A percentile compares a stretch with the other conserved stretches of the same genome.
Conservation (phyloP, 2,797 vertebrate species). For the Miichthys miiuy region DNA sequence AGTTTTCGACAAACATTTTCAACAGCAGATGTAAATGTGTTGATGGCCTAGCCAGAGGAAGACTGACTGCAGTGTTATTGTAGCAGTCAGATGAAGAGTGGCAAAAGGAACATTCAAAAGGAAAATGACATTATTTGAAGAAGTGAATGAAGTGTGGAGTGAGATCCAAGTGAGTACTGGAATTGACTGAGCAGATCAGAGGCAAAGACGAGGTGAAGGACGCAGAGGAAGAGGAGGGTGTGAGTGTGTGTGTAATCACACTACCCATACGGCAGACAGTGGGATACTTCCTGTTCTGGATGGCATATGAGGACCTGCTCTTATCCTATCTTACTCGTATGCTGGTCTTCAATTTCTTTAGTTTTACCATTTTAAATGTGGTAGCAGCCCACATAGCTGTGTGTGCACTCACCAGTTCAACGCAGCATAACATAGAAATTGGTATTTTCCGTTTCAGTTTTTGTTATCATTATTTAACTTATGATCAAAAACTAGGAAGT, state of each 20-base stretch:
- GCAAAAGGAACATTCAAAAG: background rate
- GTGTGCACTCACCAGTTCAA: no score
- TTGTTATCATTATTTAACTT: no score
- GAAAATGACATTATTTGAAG: conserved; percentile 2
- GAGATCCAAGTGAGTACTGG: background rate
- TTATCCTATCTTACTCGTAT: background rate
- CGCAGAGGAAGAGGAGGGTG: background rate
- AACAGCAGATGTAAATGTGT: background rate
- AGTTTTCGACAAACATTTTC: background rate
- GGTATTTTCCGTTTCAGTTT: no score
- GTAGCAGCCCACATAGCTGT: background rate
- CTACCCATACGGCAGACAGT: background rate
- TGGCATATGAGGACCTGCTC: background rate
- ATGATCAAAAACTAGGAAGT: no score
- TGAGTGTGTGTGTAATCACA: background rate
- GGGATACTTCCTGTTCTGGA: conserved; percentile 15
- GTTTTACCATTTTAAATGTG: no score
- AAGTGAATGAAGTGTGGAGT: conserved; percentile 1
- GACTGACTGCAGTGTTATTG: background rate
- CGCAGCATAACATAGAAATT: no score
- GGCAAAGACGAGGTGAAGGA: conserved; percentile 12
- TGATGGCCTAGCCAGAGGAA: background rate
- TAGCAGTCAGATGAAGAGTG: background rate
- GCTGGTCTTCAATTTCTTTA: background rate
- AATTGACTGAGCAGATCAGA: conserved; percentile 12